These are phyloP conservation scores for Philhelius pedissequus DNA, from an alignment of 2,888 invertebrate species.

Conservation along the genomic window DNA sequence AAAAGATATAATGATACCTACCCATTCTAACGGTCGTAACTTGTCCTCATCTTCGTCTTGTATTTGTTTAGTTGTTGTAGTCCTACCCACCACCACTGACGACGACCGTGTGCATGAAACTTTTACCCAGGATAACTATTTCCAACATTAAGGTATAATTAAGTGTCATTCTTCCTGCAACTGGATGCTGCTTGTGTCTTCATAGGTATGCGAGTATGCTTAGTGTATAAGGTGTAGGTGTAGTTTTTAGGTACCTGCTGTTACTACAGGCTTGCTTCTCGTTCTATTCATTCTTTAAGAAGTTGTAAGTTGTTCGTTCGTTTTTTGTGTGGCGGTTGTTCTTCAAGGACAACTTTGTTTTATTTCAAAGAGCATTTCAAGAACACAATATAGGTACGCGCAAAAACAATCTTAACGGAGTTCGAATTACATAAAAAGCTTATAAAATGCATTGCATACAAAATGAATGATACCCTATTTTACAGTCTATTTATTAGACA, in stretches of 20 bases:
- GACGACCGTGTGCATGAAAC: conserved; percentile 11
- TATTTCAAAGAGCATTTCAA: conserved; percentile 14
- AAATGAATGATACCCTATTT: neutral
- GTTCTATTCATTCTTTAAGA: neutral
- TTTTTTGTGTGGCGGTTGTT: neutral
- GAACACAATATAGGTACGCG: neutral
- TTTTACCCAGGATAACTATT: conserved; percentile 37
- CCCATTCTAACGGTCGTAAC: conserved; percentile 7
- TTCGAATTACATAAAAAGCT: neutral
- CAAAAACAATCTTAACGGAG: neutral
- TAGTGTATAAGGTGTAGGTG: neutral
- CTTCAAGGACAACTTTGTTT: conserved; percentile 41
- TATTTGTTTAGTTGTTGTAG: neutral
- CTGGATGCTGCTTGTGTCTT: conserved; percentile 17
- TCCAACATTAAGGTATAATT: conserved; percentile 52
- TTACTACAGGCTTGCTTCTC: neutral
- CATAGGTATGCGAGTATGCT: neutral
- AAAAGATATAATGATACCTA: conserved; percentile 48
- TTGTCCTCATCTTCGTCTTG: conserved; percentile 11
- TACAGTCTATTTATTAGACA: too few species aligned
- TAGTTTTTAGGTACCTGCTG: conserved; percentile 12
- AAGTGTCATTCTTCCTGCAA: conserved; percentile 49
- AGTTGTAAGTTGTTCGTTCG: conserved; percentile 17
- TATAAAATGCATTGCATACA: rapidly evolving
- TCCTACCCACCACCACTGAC: neutral